Conservation (phyloP, 2,113 vertebrate genomes). For the Leptosomus discolor region DNA sequence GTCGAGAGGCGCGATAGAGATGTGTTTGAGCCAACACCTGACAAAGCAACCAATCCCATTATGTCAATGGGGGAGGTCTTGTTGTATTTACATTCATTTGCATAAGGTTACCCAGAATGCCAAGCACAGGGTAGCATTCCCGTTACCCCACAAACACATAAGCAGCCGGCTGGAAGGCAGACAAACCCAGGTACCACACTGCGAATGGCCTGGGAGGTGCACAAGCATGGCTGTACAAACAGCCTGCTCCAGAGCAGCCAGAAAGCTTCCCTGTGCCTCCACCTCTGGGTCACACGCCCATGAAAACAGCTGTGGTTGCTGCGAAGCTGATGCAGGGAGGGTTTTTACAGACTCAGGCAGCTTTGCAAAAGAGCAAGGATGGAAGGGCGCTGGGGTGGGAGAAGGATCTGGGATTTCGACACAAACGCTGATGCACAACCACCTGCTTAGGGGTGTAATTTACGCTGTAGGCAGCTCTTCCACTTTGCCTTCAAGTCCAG, state of each 20-base stretch:
- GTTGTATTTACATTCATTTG: neutral
- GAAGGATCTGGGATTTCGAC: neutral
- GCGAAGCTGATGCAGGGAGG: neutral
- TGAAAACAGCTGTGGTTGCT: neutral
- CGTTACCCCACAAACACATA: neutral
- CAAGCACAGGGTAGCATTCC: fast-evolving
- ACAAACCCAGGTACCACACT: neutral
- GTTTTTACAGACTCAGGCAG: neutral
- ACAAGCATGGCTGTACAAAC: neutral
- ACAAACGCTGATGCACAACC: fast-evolving
- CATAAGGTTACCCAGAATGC: neutral
- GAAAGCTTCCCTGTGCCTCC: neutral
- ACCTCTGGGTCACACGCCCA: fast-evolving
- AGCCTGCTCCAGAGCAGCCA: neutral
- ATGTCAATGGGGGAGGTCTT: too few relatives aligned
- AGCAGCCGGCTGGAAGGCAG: neutral
- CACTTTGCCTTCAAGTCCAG: neutral
- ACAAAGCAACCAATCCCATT: neutral
- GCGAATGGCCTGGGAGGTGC: neutral
- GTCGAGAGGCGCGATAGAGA: fast-evolving
- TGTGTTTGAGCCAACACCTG: neutral
- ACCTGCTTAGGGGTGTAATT: neutral
- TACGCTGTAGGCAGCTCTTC: neutral
- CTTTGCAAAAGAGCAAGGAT: neutral
- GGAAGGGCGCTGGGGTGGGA: neutral